These are phyloP conservation scores for Eutolmus rufibarbis DNA, from an alignment of 2,888 invertebrate species.

Conservation along the genomic window DNA sequence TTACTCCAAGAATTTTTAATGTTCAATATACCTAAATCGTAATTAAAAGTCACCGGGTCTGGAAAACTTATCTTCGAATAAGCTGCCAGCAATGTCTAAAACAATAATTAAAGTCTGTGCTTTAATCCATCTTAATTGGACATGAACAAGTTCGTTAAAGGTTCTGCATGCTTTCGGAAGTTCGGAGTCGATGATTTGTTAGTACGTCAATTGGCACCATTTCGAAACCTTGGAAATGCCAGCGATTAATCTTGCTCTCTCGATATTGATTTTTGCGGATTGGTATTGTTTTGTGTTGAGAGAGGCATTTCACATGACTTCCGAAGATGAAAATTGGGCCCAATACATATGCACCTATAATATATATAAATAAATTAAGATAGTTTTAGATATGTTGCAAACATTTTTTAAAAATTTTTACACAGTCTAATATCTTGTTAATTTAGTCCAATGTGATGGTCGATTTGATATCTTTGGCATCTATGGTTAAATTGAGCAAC, in stretches of 20 bases:
- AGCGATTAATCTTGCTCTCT: not conserved
- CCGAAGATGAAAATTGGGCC: not conserved
- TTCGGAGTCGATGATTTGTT: not conserved
- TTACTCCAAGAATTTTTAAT: not conserved
- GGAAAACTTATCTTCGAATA: not conserved
- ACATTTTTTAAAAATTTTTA: too few relatives aligned
- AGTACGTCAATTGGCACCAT: not conserved
- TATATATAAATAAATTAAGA: too few relatives aligned
- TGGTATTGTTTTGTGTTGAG: not conserved
- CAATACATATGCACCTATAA: too few relatives aligned
- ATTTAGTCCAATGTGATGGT: too few relatives aligned
- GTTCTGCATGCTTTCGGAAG: not conserved
- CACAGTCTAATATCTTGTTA: too few relatives aligned
- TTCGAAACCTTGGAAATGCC: not conserved
- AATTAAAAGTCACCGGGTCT: not conserved
- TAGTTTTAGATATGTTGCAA: too few relatives aligned
- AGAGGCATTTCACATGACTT: not conserved
- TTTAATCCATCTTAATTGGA: not conserved
- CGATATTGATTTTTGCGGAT: not conserved
- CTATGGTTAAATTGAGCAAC: too few relatives aligned
- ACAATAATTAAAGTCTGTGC: not conserved
- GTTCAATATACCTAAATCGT: not conserved
- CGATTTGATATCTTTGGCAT: too few relatives aligned
- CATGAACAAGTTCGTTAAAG: not conserved
- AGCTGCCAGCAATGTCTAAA: not conserved